Percentiles rank a stretch among this genome's conserved stretches.
phyloP scores from a whole-genome alignment of 1,140 invertebrate species.

The Drosophila lacteicornis region DNA sequence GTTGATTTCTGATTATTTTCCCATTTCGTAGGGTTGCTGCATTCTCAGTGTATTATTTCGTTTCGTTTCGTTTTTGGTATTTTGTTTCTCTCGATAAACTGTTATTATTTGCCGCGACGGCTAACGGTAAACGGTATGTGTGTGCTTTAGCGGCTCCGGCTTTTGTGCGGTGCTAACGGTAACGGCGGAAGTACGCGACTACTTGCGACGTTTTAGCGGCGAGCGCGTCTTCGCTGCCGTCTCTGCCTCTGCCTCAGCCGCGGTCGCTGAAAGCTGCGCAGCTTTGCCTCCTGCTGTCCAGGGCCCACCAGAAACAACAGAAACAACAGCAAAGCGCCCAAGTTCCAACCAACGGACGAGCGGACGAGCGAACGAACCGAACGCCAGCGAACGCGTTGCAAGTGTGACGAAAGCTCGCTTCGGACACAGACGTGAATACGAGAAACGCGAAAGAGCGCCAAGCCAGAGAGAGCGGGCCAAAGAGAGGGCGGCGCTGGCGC shows the following conservation, averaged over 20 bases:
- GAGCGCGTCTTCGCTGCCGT: conserved; percentile 74
- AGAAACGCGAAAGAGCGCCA: conserved; percentile 1
- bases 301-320: conserved; percentile 24
- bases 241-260: conserved; percentile 47
- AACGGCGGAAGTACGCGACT: conserved; percentile 82
- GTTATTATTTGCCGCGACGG: conserved; percentile 51
- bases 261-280: conserved; percentile 23
- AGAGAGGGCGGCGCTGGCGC: conserved; percentile 21
- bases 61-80: conserved; percentile 9
- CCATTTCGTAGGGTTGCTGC: conserved; percentile 16
- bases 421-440: neutral
- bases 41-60: neutral
- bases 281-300: conserved; percentile 30
- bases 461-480: conserved; percentile 17
- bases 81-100: conserved; percentile 2
- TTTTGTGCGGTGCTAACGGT: conserved; percentile 77
- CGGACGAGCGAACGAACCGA: conserved; percentile 17
- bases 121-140: conserved; percentile 34
- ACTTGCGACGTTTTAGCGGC: conserved; percentile 72
- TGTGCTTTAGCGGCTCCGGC: conserved; percentile 35
- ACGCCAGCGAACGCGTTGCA: conserved; percentile 42
- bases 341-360: conserved; percentile 20
- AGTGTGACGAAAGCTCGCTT: conserved; percentile 47
- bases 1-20: conserved; percentile 9
- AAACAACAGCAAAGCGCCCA: conserved; percentile 25